Base-by-base conservation (phyloP, 2,113 vertebrate genomes). In the Brachionichthys hirsutus region DNA sequence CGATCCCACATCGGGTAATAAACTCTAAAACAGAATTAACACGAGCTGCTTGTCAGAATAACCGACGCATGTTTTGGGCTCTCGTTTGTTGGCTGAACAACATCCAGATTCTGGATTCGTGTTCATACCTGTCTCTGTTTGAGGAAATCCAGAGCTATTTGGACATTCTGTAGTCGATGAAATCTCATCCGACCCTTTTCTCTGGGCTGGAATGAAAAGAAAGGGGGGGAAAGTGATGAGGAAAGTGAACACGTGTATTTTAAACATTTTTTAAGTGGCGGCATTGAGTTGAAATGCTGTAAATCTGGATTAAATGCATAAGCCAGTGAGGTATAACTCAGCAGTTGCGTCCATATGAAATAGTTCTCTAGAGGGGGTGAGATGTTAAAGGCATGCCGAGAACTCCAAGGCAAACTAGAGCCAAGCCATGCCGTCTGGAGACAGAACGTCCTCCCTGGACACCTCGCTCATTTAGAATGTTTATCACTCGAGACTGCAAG, bases 141-240 rank as follows among this genome's bases (percentile, higher is more conserved):
- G 50, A 92, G 90, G 81, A 92, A 92, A 83, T 92, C 89, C 81
- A 92, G 69, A 1, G 91, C 91, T 16, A 92, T 92, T 73, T 91
- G 89, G 57, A 92, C 90, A 67, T 92, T 92, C 74, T 92, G 91
- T 41, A 92, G 87, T 64, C 90, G 80, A 75, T 92, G 91, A 75
- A 92, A 92, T 59, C 91, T 86, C 91, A 92, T 92, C 2, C 91
- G 88, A 2, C 91, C 91, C 56, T 92, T 92, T 85, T 92, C 91
- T 82, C 91, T 89, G 62, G 91, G 89, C 91, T 92, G 80, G 0
- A 80, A 73, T 6, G 34, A 43, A 53, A 59, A 70, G 42, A 54
- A 4, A 52, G 68, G 24, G 24, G 8, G 47, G 16, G 43, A 16
- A 18, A 64, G 48, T 12, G 0, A 18, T 54, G n/a, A 69, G 41